Base-by-base conservation (phyloP, 1,140 invertebrate genomes). In the Hydropsyche tenuis region DNA sequence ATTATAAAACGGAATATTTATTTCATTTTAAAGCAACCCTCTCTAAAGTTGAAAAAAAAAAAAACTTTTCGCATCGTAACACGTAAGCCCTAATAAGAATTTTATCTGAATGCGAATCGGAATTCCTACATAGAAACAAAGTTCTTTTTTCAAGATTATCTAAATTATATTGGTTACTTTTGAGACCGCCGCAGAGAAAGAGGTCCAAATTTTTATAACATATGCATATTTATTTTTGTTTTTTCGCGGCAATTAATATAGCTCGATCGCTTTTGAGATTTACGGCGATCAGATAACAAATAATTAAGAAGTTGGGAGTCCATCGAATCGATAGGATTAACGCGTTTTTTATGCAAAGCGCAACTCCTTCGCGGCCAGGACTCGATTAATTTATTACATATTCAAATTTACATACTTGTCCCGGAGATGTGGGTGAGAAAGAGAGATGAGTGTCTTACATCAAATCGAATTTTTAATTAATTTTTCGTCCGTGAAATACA, bases 251-350 rank as follows among this genome's bases (percentile, higher is more conserved):
- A 70, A 70, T 70, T 70, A 70, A 70, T 70, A 70, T 23, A 70
- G 16, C 25, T 45, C 25, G 68, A 70, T 60, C 68, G 68, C 68
- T 30, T 45, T 45, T 12, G 12, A 70, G 68, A 70, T 70, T 70
- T 70, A 70, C 25, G 68, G 23, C 68, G 68, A 70, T 70, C 68
- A 70, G 68, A 70, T 70, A 70, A 70, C 68, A 70, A 70, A 70
- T 70, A 70, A 70, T 70, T 70, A 70, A 70, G 68, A 70, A 70
- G 68, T 70, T 70, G 68, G 68, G 68, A 70, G 68, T 46, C 43
- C 43, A 46, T 45, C 23, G 68, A 37, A 70, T 70, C 68, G 68
- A 70, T 70, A 56, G 68, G 48, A 70, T 70, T 70, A 70, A 70
- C 68, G 68, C 68, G 68, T 70, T 70, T 70, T 70, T 70, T 70